Evolutionary conservation across 2,113 vertebrate species (phyloP).

Genomic region (Silurus asotus): DNA sequence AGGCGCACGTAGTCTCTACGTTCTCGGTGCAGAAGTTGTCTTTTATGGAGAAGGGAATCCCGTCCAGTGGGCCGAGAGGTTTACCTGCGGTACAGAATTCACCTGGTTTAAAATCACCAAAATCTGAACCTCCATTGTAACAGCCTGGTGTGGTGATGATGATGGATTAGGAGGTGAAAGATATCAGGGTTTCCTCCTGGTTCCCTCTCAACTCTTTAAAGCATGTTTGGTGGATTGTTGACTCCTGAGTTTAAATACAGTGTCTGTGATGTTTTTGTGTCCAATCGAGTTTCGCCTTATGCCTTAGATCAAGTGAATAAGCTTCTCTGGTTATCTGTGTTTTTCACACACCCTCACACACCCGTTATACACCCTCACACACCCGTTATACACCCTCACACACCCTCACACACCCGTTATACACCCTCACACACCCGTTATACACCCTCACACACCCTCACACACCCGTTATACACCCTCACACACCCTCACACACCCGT

Average conservation of each 20-base stretch:
- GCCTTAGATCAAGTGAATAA: background rate
- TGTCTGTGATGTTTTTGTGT: background rate
- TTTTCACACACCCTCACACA: too few species aligned
- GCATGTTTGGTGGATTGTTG: background rate
- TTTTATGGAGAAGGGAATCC: slow-evolving; percentile 91
- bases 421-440: too few species aligned
- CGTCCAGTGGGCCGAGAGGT: slow-evolving; percentile 83
- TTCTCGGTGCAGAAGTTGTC: slow-evolving; percentile 92
- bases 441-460: too few species aligned
- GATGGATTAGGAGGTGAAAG: too few species aligned
- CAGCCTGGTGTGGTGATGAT: too few species aligned
- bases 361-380: too few species aligned
- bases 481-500: too few species aligned
- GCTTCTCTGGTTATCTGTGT: background rate
- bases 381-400: too few species aligned
- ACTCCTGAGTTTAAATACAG: background rate
- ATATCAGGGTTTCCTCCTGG: background rate
- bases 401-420: too few species aligned
- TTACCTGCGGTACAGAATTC: slow-evolving; percentile 68
- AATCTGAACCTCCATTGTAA: background rate
- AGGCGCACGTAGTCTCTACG: slow-evolving; percentile 92
- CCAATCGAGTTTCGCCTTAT: background rate
- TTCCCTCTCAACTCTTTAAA: background rate
- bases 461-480: too few species aligned
- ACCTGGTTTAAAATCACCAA: background rate